These are phyloP conservation scores for Atta cephalotes DNA, from an alignment of 1,140 invertebrate species.

Conservation along the genomic window DNA sequence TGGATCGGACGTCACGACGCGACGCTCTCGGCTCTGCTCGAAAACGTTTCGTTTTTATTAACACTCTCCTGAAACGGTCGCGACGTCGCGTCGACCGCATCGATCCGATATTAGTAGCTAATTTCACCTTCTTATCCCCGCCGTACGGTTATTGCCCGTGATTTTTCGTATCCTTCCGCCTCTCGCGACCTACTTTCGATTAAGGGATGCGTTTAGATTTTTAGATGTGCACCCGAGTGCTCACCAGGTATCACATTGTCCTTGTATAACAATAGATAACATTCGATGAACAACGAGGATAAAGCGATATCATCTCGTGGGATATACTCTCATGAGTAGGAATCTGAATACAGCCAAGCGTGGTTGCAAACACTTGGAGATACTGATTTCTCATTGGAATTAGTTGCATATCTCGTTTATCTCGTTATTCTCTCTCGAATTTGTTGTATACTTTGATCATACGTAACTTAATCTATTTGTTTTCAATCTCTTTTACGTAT, in stretches of 20 bases:
- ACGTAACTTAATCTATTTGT: neutral
- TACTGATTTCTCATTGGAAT: neutral
- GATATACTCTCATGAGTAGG: too few species aligned
- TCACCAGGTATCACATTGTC: too few species aligned
- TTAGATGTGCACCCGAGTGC: too few species aligned
- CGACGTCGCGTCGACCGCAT: constrained; percentile 77
- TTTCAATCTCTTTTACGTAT: neutral
- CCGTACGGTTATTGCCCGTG: constrained; percentile 17
- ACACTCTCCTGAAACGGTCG: constrained; percentile 80
- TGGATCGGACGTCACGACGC: constrained; percentile 47
- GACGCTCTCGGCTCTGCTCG: constrained; percentile 22
- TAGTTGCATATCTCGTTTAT: neutral
- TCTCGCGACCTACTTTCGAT: constrained; percentile 40
- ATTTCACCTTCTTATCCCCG: constrained; percentile 83
- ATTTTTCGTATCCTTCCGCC: constrained; percentile 75
- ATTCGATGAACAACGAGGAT: too few species aligned
- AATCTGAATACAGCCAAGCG: too few species aligned
- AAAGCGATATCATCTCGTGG: too few species aligned
- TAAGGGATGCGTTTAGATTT: neutral
- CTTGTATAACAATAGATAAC: too few species aligned
- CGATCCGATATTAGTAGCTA: constrained; percentile 85
- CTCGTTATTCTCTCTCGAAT: neutral
- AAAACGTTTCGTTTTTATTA: constrained; percentile 86
- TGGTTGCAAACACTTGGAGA: neutral
- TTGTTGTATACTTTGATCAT: neutral